Evolutionary conservation across 2,113 vertebrate species (phyloP), one percentile per base, ranked within the genome.

Genomic region (Serilophus lunatus): DNA sequence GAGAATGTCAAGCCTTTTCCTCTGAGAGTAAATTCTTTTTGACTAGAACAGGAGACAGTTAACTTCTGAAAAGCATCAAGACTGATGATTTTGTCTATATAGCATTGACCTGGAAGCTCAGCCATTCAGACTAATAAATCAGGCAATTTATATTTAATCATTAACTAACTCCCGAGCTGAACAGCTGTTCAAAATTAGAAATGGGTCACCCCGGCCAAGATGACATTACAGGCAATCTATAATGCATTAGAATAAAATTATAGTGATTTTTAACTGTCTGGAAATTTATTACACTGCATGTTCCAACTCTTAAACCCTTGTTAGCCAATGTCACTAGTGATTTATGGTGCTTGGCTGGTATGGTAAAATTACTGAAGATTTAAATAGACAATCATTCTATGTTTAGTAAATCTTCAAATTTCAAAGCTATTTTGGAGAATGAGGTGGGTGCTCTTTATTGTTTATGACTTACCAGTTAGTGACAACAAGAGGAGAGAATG

Each of bases 131-230:
- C 98, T 99, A 99, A 99, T 99, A 99, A 99, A 99, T 99, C 99
- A 99, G 98, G 97, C 98, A 98, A 98, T 99, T 99, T 99, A 99
- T 99, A 99, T 99, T 99, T 99, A 99, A 99, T 99, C 99, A 99
- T 99, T 99, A 99, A 99, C 98, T 99, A 99, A 99, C 98, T 99
- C 98, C 98, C 98, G 97, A 99, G 98, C 98, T 98, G 98, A 99
- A 99, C 99, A 99, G 98, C 99, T 99, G 99, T 99, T 99, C 98
- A 99, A 99, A 99, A 99, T 99, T 99, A 99, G 99, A 99, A 99
- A 99, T 98, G 98, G 99, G 99, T 99, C 99, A 99, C 97, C 98
- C 98, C 95, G 79, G 99, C 98, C 99, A 98, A 98, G 98, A 98
- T 99, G 98, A 99, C 99, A 99, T 99, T 99, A 99, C 99, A 98